Base-by-base conservation (phyloP, 2,113 vertebrate genomes). In the Sciurus niger region DNA sequence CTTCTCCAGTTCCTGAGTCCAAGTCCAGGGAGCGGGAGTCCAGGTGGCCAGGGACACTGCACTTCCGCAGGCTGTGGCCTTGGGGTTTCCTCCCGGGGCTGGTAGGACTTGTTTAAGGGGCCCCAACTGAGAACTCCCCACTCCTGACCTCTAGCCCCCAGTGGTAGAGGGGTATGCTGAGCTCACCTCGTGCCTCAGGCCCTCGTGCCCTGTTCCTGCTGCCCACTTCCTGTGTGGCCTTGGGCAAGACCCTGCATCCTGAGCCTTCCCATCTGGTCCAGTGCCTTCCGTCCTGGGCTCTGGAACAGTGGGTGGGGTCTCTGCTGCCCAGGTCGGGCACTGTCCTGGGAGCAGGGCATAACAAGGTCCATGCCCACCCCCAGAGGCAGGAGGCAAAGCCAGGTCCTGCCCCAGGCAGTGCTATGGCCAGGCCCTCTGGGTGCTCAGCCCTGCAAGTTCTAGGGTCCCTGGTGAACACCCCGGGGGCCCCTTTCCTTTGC, bases 11-110 rank as follows among this genome's bases (percentile, higher is more conserved):
- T 60, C 37, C 30, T 37, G 6, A 68, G 2, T 40, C 53, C 46
- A 70, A 58, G 10, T 53, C 60, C 46, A 6, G 24, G 43, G 8
- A 3, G 24, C 0, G 16, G 34, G 70, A 20, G 20, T 2, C 12
- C 2, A 0, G 11, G 12, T 1, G 10, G 13, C 2, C 0, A 20
- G 43, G 77, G 43, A 14, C 40, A n/a, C 2, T 2, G 0, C 43
- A 1, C 34, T 30, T 72, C 14, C 0, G 0, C 5, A 53, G 25
- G 30, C 37, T 0, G 37, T 43, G 78, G 63, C 70, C 48, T 9
- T 25, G 14, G 17, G 34, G 1, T 20, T 67, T 46, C 80, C 65
- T 91, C 37, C n/a, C 51, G 9, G 28, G 48, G 18, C n/a, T 20
- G 6, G 28, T 1, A 32, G 32, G 60, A 32, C 58, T 32, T 55